Conservation (phyloP, 2,797 vertebrate species). For the Oophaga sylvatica region DNA sequence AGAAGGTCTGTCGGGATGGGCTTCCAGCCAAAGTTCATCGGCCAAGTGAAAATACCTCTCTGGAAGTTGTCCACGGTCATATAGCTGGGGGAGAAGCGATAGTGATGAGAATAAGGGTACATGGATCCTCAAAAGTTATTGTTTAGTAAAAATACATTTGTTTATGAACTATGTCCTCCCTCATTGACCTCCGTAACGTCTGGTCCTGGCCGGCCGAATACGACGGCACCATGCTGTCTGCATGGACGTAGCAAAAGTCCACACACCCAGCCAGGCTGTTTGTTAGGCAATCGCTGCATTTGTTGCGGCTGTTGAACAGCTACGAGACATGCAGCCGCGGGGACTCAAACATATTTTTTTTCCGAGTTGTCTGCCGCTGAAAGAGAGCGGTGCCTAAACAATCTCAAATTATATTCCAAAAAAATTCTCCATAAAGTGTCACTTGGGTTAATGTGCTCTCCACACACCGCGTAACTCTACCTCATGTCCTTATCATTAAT, state of each 20-base stretch:
- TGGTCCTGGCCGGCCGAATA: too few species aligned
- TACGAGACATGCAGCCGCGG: too few species aligned
- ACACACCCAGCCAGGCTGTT: too few species aligned
- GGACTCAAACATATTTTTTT: background rate
- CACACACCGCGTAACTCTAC: conserved; percentile 68
- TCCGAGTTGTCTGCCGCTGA: too few species aligned
- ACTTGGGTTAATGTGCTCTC: background rate
- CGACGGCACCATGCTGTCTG: too few species aligned
- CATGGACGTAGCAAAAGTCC: too few species aligned
- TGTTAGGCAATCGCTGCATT: too few species aligned
- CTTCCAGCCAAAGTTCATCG: conserved; percentile 94
- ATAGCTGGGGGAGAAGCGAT: conserved; percentile 77
- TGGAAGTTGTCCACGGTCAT: conserved; percentile 96
- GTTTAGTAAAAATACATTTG: background rate
- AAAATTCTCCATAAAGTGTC: background rate
- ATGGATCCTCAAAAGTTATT: background rate
- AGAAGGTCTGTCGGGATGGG: conserved; percentile 84
- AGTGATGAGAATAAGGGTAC: background rate
- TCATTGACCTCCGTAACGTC: too few species aligned
- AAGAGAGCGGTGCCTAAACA: background rate
- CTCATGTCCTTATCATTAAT: conserved; percentile 97
- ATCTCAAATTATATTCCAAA: background rate
- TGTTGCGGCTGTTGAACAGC: too few species aligned
- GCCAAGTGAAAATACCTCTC: conserved; percentile 95
- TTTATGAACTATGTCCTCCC: too few species aligned